A percentile compares a stretch with the other conserved stretches of the same genome.
These are phyloP conservation scores for Geopemphigus sp. DNA, from an alignment of 1,140 invertebrate species.

Conservation along the genomic window DNA sequence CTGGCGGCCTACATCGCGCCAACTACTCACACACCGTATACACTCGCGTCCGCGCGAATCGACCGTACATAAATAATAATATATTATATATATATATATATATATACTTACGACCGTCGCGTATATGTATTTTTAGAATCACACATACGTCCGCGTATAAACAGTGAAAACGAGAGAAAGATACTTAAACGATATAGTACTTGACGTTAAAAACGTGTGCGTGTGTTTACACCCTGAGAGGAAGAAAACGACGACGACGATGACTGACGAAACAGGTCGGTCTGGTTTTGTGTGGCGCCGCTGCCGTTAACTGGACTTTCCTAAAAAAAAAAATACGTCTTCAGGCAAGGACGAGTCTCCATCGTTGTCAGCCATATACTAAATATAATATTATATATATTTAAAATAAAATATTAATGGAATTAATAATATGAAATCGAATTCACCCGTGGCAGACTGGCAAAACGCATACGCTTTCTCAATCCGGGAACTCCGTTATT, in stretches of 20 bases:
- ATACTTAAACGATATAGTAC: too few species aligned
- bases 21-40: neutral
- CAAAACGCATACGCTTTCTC: conserved; percentile 28
- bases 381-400: neutral
- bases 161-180: too few species aligned
- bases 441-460: neutral
- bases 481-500: conserved; percentile 7
- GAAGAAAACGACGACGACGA: conserved; percentile 16
- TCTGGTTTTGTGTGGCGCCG: conserved; percentile 42
- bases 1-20: too few species aligned
- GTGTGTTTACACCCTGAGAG: neutral
- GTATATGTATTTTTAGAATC: too few species aligned
- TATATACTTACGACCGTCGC: too few species aligned
- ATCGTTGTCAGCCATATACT: neutral
- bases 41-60: too few species aligned
- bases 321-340: conserved; percentile 25
- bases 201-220: neutral
- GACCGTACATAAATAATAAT: too few species aligned
- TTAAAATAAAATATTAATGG: neutral
- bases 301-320: conserved; percentile 39
- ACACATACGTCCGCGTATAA: too few species aligned
- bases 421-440: too few species aligned
- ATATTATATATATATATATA: too few species aligned
- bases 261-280: conserved; percentile 26
- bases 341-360: conserved; percentile 40